These are phyloP conservation scores for Lagopus muta DNA, from an alignment of 2,113 vertebrate genomes.

Conservation along the genomic window DNA sequence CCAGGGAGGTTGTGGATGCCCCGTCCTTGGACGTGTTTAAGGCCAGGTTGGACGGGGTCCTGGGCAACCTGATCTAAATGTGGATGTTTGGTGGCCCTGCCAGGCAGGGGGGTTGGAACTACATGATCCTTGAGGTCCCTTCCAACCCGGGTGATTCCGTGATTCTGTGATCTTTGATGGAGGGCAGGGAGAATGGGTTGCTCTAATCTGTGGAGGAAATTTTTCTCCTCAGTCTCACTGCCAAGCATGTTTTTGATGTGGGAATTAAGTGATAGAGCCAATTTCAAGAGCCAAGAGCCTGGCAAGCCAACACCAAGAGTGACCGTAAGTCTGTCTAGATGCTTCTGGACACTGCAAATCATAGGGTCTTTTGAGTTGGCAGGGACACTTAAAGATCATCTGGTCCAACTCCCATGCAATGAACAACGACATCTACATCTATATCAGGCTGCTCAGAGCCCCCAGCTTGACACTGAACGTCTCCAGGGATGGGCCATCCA, in stretches of 20 bases:
- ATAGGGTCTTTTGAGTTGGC: background rate
- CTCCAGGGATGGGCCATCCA: background rate
- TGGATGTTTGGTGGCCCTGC: no score
- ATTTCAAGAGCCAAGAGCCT: background rate
- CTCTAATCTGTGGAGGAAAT: background rate
- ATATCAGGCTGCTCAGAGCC: background rate
- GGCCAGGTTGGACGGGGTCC: no score
- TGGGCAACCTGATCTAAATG: no score
- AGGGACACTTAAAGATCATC: background rate
- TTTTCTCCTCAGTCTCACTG: background rate
- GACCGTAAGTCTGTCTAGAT: background rate
- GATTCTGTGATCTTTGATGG: background rate
- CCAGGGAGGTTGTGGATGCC: no score
- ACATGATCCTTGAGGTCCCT: no score
- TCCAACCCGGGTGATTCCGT: no score
- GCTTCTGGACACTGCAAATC: background rate
- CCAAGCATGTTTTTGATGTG: fast-evolving
- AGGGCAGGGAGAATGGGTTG: background rate
- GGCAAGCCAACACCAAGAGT: fast-evolving
- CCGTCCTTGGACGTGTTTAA: no score
- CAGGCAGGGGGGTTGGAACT: no score
- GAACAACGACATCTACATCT: background rate
- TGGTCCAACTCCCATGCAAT: background rate
- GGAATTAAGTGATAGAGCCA: background rate
- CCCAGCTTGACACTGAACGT: background rate